Evolutionary conservation across 2,797 vertebrate species (phyloP).

Genomic region (Vespertilio murinus): DNA sequence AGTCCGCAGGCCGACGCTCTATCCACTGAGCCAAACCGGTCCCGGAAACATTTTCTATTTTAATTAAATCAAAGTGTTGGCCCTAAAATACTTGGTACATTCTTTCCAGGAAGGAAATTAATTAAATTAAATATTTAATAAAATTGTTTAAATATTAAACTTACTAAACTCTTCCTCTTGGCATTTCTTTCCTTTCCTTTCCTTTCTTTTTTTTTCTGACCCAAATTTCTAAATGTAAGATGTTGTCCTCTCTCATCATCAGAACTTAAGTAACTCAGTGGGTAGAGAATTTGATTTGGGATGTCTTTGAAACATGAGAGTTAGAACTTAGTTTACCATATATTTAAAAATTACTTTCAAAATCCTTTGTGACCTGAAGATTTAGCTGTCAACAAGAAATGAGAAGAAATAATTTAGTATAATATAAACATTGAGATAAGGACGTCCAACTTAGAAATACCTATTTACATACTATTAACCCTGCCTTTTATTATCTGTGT

Average conservation of each 20-base stretch:
- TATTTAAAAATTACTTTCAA: constrained; percentile 19
- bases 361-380: not conserved
- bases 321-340: constrained; percentile 10
- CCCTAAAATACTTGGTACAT: not conserved
- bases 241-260: not conserved
- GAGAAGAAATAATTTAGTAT: not conserved
- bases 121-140: constrained; percentile 8
- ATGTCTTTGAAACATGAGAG: not conserved
- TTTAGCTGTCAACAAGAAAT: not conserved
- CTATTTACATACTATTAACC: not conserved
- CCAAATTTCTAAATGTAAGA: constrained; percentile 21
- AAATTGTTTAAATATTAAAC: not conserved
- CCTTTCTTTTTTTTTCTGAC: not conserved
- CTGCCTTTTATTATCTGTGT: not conserved
- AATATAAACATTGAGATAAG: not conserved
- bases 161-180: not conserved
- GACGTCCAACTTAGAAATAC: not conserved
- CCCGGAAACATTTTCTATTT: constrained; percentile 34
- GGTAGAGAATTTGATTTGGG: not conserved
- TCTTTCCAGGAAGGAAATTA: not conserved
- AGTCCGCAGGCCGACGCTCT: no score
- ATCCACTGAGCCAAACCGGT: no score
- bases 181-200: not conserved
- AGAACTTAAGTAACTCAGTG: not conserved
- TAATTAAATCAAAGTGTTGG: not conserved